Conservation (phyloP, 1,140 invertebrate genomes). For the Bombus soroeensis region DNA sequence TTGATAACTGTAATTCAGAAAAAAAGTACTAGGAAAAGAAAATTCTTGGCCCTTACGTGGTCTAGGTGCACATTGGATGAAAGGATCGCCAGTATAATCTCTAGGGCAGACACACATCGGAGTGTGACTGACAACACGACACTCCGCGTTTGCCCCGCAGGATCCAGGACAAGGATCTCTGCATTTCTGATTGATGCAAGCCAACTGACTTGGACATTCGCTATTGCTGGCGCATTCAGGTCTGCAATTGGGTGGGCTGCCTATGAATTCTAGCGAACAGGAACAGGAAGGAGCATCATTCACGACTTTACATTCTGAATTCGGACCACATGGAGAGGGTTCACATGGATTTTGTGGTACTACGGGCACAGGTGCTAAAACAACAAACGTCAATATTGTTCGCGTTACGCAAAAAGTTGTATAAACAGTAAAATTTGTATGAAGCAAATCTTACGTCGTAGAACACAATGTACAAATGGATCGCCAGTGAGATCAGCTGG, state of each 20-base stretch:
- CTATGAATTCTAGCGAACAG: constrained; percentile 85
- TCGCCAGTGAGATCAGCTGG: constrained; percentile 87
- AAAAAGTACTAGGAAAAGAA: too few relatives aligned
- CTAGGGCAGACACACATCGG: constrained; percentile 87
- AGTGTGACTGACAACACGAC: constrained; percentile 90
- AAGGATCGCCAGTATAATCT: constrained; percentile 87
- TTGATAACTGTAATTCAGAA: too few relatives aligned
- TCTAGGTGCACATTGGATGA: constrained; percentile 81
- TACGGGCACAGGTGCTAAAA: neutral
- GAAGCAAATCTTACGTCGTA: neutral
- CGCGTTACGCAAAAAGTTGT: neutral
- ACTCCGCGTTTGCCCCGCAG: constrained; percentile 88
- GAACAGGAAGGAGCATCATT: constrained; percentile 87
- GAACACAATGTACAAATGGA: constrained; percentile 83
- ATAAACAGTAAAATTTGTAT: neutral
- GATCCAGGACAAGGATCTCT: constrained; percentile 87
- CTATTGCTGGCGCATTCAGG: constrained; percentile 85
- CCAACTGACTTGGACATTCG: constrained; percentile 85
- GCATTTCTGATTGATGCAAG: constrained; percentile 88
- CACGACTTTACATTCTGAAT: constrained; percentile 86
- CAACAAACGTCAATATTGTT: neutral
- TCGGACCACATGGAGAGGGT: constrained; percentile 88
- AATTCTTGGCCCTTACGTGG: constrained; percentile 77
- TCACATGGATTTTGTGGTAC: constrained; percentile 85
- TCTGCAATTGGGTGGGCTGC: constrained; percentile 86